Evolutionary conservation across 2,888 invertebrate species (phyloP).

Genomic region (Caenorhabditis virilis): DNA sequence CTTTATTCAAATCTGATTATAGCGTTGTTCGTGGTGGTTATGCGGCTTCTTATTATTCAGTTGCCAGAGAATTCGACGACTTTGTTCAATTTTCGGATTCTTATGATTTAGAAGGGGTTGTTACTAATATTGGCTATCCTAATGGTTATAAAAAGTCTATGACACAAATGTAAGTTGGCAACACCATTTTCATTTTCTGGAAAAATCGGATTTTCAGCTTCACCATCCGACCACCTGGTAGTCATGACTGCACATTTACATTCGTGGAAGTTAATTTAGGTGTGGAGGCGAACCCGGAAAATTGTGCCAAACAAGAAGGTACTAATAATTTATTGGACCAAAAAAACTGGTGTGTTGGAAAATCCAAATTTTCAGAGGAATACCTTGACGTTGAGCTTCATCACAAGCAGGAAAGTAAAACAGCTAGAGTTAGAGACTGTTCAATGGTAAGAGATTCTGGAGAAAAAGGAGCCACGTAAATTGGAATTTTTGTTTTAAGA

Average conservation of each 20-base stretch:
- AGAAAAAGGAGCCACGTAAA: not conserved
- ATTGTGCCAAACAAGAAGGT: conserved; percentile 4
- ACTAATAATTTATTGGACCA: too few species aligned
- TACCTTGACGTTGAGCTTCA: conserved; percentile 31
- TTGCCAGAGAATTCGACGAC: conserved; percentile 14
- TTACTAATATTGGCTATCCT: conserved; percentile 59
- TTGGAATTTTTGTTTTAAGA: not conserved
- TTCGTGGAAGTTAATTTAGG: conserved; percentile 36
- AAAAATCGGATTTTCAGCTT: conserved; percentile 27
- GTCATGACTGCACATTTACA: conserved; percentile 40
- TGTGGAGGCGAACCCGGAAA: not conserved
- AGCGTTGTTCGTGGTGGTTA: conserved; percentile 45
- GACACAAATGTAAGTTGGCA: conserved; percentile 27
- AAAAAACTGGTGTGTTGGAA: too few species aligned
- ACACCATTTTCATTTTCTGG: not conserved
- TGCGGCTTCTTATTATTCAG: conserved; percentile 51
- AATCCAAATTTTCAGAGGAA: conserved; percentile 34
- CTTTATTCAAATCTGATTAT: conserved; percentile 41
- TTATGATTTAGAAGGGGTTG: conserved; percentile 49
- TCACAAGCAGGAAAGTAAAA: conserved; percentile 3
- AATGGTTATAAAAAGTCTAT: conserved; percentile 34
- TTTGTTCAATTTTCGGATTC: conserved; percentile 45
- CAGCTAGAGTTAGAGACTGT: conserved; percentile 20
- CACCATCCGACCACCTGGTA: conserved; percentile 46
- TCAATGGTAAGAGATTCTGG: conserved; percentile 19